Evolutionary conservation across 2,113 vertebrate species (phyloP).

Genomic region (Elachura formosa): DNA sequence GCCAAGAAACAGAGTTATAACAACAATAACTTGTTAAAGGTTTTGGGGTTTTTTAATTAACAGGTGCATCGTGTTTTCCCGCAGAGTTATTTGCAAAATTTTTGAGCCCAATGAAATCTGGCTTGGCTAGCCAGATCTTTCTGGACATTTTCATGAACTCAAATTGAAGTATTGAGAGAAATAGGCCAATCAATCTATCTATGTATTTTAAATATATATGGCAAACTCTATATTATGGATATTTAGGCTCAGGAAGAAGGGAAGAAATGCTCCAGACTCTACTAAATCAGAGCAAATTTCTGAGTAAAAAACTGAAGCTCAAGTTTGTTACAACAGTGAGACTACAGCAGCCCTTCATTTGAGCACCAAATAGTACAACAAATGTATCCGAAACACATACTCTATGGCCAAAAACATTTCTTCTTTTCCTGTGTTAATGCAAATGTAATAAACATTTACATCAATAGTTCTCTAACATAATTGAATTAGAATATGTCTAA

Average conservation of each 20-base stretch:
- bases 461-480: not conserved
- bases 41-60: not conserved
- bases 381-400: not conserved
- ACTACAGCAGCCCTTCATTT: not conserved
- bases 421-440: not conserved
- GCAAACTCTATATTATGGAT: not conserved
- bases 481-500: not conserved
- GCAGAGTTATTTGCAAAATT: not conserved
- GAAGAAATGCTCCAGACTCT: not conserved
- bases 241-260: not conserved
- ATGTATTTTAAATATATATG: not conserved
- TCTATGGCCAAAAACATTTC: not conserved
- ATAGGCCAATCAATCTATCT: not conserved
- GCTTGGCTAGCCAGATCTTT: not conserved
- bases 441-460: not conserved
- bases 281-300: not conserved
- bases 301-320: not conserved
- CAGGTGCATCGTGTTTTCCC: not conserved
- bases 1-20: not conserved
- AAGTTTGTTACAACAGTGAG: not conserved
- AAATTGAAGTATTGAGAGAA: not conserved
- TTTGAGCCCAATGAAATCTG: not conserved
- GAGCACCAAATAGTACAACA: not conserved
- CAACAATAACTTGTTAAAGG: not conserved
- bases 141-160: not conserved